Percentiles rank a stretch among this genome's conserved stretches.
These are phyloP conservation scores for Drosophila melanocephala DNA, from an alignment of 2,888 invertebrate species.

Conservation along the genomic window DNA sequence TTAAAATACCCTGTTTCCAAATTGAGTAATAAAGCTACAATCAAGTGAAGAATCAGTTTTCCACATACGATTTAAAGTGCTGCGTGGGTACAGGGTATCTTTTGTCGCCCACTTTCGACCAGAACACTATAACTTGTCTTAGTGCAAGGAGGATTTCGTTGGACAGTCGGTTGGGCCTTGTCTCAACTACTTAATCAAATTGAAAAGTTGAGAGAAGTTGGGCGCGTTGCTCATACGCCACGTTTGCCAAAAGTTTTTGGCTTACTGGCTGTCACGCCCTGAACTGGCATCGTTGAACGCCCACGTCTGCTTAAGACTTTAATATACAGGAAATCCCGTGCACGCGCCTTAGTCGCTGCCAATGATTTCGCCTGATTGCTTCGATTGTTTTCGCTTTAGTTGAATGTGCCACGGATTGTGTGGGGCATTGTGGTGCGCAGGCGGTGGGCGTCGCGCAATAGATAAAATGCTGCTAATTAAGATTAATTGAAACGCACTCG, in stretches of 20 bases:
- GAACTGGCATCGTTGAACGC: background rate
- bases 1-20: background rate
- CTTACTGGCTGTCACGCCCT: conserved; percentile 51
- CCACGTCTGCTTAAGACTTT: conserved; percentile 53
- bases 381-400: conserved; percentile 75
- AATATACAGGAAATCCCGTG: conserved; percentile 64
- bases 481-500: conserved; percentile 56
- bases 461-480: conserved; percentile 67
- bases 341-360: conserved; percentile 57
- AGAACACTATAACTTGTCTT: background rate
- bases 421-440: background rate
- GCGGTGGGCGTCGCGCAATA: conserved; percentile 18
- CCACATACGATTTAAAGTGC: background rate
- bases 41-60: background rate
- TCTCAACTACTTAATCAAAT: conserved; percentile 65
- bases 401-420: conserved; percentile 6
- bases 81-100: background rate
- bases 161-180: background rate
- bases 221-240: conserved; percentile 41
- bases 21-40: no score
- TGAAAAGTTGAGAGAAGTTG: conserved; percentile 47
- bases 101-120: background rate
- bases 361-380: conserved; percentile 75
- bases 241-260: conserved; percentile 41
- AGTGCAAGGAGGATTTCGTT: conserved; percentile 12